These are phyloP conservation scores for Rynchops niger DNA, from an alignment of 2,113 vertebrate species.

Conservation along the genomic window DNA sequence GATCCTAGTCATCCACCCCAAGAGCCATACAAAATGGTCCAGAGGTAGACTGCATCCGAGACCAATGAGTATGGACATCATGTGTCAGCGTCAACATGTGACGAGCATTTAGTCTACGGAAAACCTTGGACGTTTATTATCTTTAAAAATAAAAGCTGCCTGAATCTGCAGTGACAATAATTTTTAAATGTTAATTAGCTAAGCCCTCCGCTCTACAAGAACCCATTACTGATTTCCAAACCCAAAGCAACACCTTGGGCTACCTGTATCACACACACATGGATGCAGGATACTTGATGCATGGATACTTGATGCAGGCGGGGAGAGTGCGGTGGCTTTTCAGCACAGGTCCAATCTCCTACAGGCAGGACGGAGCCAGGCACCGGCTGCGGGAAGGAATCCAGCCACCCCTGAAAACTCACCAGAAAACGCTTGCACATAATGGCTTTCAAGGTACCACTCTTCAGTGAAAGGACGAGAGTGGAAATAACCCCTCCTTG, in stretches of 20 bases:
- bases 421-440: background rate
- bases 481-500: background rate
- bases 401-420: background rate
- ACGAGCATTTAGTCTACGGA: background rate
- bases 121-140: background rate
- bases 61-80: rapidly evolving
- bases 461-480: background rate
- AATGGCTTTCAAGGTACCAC: background rate
- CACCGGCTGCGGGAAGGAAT: background rate
- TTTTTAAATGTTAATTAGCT: background rate
- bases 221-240: background rate
- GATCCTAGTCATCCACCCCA: background rate
- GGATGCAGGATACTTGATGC: too few species aligned
- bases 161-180: background rate
- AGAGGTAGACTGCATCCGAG: background rate
- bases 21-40: background rate
- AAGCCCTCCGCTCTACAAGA: background rate
- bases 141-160: background rate
- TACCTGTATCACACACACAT: background rate
- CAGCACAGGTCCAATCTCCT: background rate
- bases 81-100: rapidly evolving
- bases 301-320: background rate
- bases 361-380: background rate
- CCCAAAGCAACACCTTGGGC: background rate
- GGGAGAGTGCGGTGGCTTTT: background rate